Conservation (phyloP, 2,113 vertebrate species). For the Toxotes jaculatrix region DNA sequence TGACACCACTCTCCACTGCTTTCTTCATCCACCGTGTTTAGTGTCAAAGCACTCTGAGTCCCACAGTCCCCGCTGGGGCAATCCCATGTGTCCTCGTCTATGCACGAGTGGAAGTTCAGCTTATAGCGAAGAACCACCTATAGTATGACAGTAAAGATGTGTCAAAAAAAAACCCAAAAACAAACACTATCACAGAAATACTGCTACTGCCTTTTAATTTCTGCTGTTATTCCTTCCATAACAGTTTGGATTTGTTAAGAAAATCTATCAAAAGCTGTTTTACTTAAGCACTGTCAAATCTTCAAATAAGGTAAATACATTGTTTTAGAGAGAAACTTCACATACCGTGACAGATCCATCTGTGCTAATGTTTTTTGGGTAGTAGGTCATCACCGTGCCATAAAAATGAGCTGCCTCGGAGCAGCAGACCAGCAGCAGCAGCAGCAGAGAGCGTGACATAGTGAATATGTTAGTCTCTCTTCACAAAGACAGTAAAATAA, state of each 20-base stretch:
- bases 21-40: fast-evolving
- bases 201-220: too few relatives aligned
- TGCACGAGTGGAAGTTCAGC: background rate
- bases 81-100: fast-evolving
- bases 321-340: fast-evolving
- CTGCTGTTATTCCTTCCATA: too few relatives aligned
- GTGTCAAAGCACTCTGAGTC: fast-evolving
- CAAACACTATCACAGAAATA: too few relatives aligned
- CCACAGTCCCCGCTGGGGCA: background rate
- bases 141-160: background rate
- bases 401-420: background rate
- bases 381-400: slow-evolving; percentile 49
- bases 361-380: background rate
- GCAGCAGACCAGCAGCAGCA: slow-evolving; percentile 37
- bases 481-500: background rate
- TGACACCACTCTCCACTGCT: slow-evolving; percentile 27
- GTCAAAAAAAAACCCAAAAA: background rate
- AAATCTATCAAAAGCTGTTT: too few relatives aligned
- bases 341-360: background rate
- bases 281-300: background rate
- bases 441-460: slow-evolving; percentile 14
- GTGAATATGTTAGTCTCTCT: background rate
- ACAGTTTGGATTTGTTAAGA: too few relatives aligned
- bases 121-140: slow-evolving; percentile 51
- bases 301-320: background rate